phyloP scores from a whole-genome alignment of 2,113 vertebrate species.

The Nannobrachium achirus region DNA sequence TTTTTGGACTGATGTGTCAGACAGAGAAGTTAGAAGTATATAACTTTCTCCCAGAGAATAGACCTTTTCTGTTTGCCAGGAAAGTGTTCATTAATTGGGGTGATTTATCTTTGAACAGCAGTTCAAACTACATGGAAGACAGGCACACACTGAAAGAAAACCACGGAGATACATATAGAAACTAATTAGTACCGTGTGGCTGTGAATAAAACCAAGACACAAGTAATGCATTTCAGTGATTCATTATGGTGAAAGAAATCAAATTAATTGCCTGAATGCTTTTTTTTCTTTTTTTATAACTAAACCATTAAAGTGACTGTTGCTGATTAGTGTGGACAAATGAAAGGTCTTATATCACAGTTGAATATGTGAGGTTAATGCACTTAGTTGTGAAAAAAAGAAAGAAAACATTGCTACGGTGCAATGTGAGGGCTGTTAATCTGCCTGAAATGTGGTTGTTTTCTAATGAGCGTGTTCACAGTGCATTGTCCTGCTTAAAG shows the following conservation, averaged over 20 bases:
- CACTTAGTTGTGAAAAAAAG: too few species aligned
- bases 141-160: slow-evolving; percentile 12
- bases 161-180: slow-evolving; percentile 27
- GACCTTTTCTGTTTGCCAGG: too few species aligned
- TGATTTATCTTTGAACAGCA: slow-evolving; percentile 14
- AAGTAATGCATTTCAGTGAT: slow-evolving; percentile 54
- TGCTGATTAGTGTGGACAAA: slow-evolving; percentile 19
- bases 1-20: too few species aligned
- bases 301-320: slow-evolving; percentile 30
- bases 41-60: too few species aligned
- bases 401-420: too few species aligned
- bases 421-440: too few species aligned
- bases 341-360: not conserved
- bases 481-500: too few species aligned
- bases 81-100: not conserved
- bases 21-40: too few species aligned
- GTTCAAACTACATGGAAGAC: slow-evolving; percentile 21
- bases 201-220: slow-evolving; percentile 35
- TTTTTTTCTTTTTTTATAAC: slow-evolving; percentile 42
- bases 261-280: slow-evolving; percentile 52
- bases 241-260: slow-evolving; percentile 41
- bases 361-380: not conserved
- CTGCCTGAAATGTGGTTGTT: too few species aligned
- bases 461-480: too few species aligned
- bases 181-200: slow-evolving; percentile 32